A percentile compares a stretch with the other conserved stretches of the same genome.
Evolutionary conservation across 2,113 vertebrate genomes (phyloP).

Genomic region (Tinamus guttatus): DNA sequence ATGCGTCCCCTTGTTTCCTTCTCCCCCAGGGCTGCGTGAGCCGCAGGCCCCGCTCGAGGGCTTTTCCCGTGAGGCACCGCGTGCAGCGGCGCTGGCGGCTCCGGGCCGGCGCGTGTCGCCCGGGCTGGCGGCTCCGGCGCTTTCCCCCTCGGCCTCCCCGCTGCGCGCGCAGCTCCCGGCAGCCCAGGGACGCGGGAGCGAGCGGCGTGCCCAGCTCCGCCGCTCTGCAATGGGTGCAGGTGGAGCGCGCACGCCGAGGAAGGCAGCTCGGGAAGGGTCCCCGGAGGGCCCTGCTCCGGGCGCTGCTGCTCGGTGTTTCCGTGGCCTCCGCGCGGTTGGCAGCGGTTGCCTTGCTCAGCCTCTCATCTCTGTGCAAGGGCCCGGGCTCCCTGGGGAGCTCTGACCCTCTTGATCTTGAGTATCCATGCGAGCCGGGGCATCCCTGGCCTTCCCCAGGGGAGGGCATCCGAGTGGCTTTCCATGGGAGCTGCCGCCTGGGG

Average conservation of each 20-base stretch:
- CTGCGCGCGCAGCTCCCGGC: no score
- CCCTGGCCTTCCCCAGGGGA: neutral
- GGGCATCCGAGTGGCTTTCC: neutral
- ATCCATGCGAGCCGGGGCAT: neutral
- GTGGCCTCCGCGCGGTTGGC: no score
- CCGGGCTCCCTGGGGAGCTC: neutral
- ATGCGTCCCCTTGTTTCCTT: neutral
- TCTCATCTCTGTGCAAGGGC: no score
- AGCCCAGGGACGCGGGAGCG: no score
- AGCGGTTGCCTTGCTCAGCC: neutral
- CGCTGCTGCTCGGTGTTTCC: neutral
- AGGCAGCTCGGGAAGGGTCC: no score
- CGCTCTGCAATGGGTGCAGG: neutral
- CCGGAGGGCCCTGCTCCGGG: no score
- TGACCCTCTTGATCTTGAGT: neutral
- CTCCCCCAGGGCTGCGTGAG: fast-evolving
- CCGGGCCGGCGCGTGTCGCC: fast-evolving
- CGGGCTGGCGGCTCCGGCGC: neutral
- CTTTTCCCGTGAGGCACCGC: no score
- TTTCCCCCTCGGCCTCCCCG: no score
- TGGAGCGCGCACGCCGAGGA: neutral
- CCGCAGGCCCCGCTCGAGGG: fast-evolving
- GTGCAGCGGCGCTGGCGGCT: fast-evolving
- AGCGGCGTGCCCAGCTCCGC: neutral
- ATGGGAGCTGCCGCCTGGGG: neutral